These are phyloP conservation scores for Germaria angustata DNA, from an alignment of 2,888 invertebrate genomes.

Conservation along the genomic window DNA sequence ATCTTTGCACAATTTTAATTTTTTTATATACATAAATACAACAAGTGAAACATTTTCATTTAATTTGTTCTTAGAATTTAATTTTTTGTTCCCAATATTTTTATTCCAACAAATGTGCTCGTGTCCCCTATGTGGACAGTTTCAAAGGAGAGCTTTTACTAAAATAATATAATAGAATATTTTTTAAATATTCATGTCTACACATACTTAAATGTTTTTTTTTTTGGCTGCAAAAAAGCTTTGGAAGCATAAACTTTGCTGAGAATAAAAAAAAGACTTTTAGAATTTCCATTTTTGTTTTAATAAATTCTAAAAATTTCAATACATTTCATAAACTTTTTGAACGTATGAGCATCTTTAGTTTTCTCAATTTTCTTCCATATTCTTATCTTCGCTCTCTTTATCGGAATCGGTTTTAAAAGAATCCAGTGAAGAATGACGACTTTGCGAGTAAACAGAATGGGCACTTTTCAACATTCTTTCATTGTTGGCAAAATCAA, in stretches of 20 bases:
- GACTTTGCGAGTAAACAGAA: slow-evolving; percentile 77
- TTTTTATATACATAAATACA: not conserved
- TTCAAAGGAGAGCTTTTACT: slow-evolving; percentile 30
- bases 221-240: slow-evolving; percentile 11
- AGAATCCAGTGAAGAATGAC: slow-evolving; percentile 78
- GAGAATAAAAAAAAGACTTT: slow-evolving; percentile 27
- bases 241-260: not conserved
- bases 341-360: not conserved
- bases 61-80: not conserved
- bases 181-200: too few species aligned
- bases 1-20: slow-evolving; percentile 8
- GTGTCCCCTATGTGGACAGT: slow-evolving; percentile 7
- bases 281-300: not conserved
- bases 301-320: not conserved
- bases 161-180: not conserved
- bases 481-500: slow-evolving; percentile 85
- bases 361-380: slow-evolving; percentile 36
- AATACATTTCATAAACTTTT: not conserved
- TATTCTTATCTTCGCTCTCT: slow-evolving; percentile 37
- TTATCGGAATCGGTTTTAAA: slow-evolving; percentile 75
- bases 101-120: not conserved
- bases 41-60: not conserved
- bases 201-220: not conserved
- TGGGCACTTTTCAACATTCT: slow-evolving; percentile 83
- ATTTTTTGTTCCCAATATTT: slow-evolving; percentile 4